Percentiles rank a stretch among this genome's conserved stretches.
phyloP scores from a whole-genome alignment of 2,888 invertebrate genomes.

The Meiosimyza platycephala region DNA sequence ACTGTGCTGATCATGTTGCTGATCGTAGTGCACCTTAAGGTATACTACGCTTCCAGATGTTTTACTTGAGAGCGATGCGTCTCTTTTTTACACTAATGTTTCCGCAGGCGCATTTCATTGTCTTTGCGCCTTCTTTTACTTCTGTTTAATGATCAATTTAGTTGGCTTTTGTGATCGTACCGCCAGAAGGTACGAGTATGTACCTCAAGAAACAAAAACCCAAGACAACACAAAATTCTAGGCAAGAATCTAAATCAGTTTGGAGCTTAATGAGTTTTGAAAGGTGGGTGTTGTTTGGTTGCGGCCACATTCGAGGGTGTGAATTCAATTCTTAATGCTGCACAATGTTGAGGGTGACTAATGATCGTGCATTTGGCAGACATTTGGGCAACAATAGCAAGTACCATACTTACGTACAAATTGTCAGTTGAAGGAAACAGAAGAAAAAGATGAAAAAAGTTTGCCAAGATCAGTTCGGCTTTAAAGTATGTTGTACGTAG shows the following conservation, averaged over 20 bases:
- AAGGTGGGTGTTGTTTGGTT: slow-evolving; percentile 42
- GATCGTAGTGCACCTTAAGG: slow-evolving; percentile 34
- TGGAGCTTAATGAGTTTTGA: slow-evolving; percentile 41
- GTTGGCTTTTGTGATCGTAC: slow-evolving; percentile 50
- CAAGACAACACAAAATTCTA: slow-evolving; percentile 12
- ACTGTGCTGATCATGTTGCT: not conserved
- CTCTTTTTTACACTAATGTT: slow-evolving; percentile 26
- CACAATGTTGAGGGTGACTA: slow-evolving; percentile 16
- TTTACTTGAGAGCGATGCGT: slow-evolving; percentile 28
- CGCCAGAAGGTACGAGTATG: slow-evolving; percentile 38
- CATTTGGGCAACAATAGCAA: slow-evolving; percentile 30
- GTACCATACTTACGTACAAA: not conserved
- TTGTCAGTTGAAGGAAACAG: not conserved
- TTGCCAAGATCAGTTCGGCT: not conserved
- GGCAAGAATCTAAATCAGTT: slow-evolving; percentile 34
- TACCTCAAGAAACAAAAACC: not conserved
- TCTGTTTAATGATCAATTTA: slow-evolving; percentile 53
- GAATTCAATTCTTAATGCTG: slow-evolving; percentile 25
- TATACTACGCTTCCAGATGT: slow-evolving; percentile 44
- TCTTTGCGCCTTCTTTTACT: slow-evolving; percentile 44
- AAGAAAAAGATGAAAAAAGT: not conserved
- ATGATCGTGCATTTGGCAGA: slow-evolving; percentile 26
- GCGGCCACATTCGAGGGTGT: slow-evolving; percentile 20
- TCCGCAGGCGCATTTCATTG: slow-evolving; percentile 37
- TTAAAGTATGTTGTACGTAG: not conserved